Percentiles rank a stretch among this genome's conserved stretches.
These are phyloP conservation scores for Poeciliopsis turrubarensis DNA, from an alignment of 2,113 vertebrate species.

Conservation along the genomic window DNA sequence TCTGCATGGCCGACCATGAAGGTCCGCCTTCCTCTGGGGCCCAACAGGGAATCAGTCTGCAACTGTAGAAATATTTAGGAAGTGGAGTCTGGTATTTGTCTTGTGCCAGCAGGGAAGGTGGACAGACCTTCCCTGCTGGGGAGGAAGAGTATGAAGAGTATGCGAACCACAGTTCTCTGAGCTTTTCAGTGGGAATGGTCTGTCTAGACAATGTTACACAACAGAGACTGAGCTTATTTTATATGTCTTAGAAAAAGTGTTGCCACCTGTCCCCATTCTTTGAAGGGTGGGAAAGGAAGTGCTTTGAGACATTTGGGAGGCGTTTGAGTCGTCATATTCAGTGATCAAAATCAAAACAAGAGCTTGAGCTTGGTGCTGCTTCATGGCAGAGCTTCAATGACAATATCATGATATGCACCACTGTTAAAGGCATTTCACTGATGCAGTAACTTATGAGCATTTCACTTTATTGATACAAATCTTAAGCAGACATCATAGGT, in stretches of 20 bases:
- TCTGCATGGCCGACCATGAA: constrained; percentile 67
- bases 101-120: constrained; percentile 61
- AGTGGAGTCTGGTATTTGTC: constrained; percentile 72
- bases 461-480: background rate
- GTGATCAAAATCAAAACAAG: constrained; percentile 16
- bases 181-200: constrained; percentile 55
- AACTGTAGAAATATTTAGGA: constrained; percentile 73
- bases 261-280: background rate
- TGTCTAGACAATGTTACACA: constrained; percentile 74
- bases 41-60: constrained; percentile 38
- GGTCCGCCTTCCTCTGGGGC: constrained; percentile 44
- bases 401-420: background rate
- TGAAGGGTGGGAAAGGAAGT: constrained; percentile 31
- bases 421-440: background rate
- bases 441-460: background rate
- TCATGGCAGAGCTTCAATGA: background rate
- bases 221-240: constrained; percentile 48
- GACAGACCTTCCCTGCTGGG: constrained; percentile 43
- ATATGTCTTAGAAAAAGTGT: constrained; percentile 20
- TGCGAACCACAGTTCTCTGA: constrained; percentile 26
- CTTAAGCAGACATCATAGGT: background rate
- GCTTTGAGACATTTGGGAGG: background rate
- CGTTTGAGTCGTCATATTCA: constrained; percentile 11
- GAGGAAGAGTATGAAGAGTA: constrained; percentile 54
- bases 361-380: constrained; percentile 41